These are phyloP conservation scores for Philopotamus ludificatus DNA, from an alignment of 1,140 invertebrate species.

Conservation along the genomic window DNA sequence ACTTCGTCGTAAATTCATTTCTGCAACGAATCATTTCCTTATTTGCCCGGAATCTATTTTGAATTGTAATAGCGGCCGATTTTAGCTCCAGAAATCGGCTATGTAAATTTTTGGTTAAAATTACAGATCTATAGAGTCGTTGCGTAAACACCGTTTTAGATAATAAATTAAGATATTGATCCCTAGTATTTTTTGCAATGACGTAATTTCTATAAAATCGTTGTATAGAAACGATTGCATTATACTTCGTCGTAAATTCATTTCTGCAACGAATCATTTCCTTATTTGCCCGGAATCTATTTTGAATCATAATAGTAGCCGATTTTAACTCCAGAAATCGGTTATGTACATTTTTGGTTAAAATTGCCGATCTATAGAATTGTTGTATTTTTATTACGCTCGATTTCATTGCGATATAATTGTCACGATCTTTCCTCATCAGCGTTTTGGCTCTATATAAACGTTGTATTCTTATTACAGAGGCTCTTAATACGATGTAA, in stretches of 20 bases:
- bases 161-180: neutral
- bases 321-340: neutral
- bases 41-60: conserved; percentile 51
- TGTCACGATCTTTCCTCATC: conserved; percentile 18
- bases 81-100: conserved; percentile 47
- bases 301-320: neutral
- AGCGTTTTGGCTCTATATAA: conserved; percentile 44
- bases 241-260: neutral
- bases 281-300: neutral
- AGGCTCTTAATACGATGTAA: conserved; percentile 43
- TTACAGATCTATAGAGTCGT: conserved; percentile 48
- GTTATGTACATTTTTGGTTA: conserved; percentile 19
- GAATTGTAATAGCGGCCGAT: conserved; percentile 48
- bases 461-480: conserved; percentile 46
- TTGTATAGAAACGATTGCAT: neutral
- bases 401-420: neutral
- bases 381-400: conserved; percentile 46
- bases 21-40: neutral
- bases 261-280: neutral
- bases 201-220: conserved; percentile 4
- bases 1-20: too few species aligned
- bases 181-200: neutral
- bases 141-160: conserved; percentile 49
- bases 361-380: conserved; percentile 44
- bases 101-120: conserved; percentile 47